These are phyloP conservation scores for Pyrrhia umbra DNA, from an alignment of 2,888 invertebrate genomes.

Conservation along the genomic window DNA sequence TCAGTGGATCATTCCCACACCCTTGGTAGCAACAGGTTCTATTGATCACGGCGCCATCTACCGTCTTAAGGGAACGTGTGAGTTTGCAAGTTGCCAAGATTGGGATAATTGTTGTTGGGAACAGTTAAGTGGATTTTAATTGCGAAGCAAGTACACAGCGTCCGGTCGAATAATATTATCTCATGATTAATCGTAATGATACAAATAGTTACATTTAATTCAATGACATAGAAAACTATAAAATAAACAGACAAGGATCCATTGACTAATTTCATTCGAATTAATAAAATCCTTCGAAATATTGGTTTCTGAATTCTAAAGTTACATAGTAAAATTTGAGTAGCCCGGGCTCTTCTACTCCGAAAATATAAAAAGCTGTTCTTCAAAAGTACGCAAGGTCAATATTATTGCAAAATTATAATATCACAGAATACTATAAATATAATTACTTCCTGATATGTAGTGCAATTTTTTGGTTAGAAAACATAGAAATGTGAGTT, in stretches of 20 bases:
- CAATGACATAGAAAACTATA: neutral
- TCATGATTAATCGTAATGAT: neutral
- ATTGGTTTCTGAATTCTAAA: too few relatives aligned
- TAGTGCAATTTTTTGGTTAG: too few relatives aligned
- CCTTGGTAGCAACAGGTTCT: constrained; percentile 76
- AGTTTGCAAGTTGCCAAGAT: constrained; percentile 41
- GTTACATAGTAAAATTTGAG: too few relatives aligned
- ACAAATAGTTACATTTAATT: neutral
- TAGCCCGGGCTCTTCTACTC: too few relatives aligned
- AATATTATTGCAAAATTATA: too few relatives aligned
- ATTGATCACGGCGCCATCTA: constrained; percentile 80
- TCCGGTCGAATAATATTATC: constrained; percentile 10
- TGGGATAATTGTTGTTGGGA: constrained; percentile 43
- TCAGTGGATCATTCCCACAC: constrained; percentile 74
- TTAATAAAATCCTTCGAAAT: too few relatives aligned
- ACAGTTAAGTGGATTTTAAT: constrained; percentile 48
- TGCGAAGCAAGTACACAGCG: constrained; percentile 11
- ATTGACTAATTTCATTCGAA: too few relatives aligned
- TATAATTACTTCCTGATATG: too few relatives aligned
- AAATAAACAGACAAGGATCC: neutral
- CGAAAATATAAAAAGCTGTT: too few relatives aligned
- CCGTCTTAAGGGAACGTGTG: constrained; percentile 41
- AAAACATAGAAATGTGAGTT: neutral
- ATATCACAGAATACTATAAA: too few relatives aligned
- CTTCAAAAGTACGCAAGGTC: too few relatives aligned